Base-by-base conservation (phyloP, 2,797 vertebrate species). In the Dipus sagitta region DNA sequence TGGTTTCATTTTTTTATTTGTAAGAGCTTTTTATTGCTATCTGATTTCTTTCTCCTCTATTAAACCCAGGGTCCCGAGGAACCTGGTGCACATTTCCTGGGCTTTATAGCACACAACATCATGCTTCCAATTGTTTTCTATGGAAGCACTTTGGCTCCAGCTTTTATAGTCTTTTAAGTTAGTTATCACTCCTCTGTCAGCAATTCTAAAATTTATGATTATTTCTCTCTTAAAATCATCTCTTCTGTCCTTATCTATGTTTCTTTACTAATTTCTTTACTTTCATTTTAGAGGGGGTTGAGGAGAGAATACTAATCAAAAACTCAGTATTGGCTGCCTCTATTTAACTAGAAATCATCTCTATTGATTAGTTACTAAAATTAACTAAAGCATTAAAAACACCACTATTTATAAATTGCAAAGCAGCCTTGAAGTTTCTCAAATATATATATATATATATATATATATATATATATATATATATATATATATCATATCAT, bases 1-100 rank as follows among this genome's bases (percentile, higher is more conserved):
- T 92, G 47, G 3, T 75, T 85, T 62, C 54, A 67, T 67, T 91
- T 93, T 93, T 95, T 95, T 62, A 86, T 62, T 94, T 92, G 30
- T 2, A 87, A 84, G n/a, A 76, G 17, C 5, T 76, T 67, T 91
- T 54, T 20, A 68, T 32, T 72, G 17, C 10, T 54, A 6, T 93
- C 38, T 65, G 10, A 28, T 82, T 74, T 82, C 21, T 70, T 79
- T n/a, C 62, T 3, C 65, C 83, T 42, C 54, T 91, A 54, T 81
- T 92, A 90, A 80, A 81, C 34, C 42, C 26, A 74, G 8, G 5
- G 11, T 87, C 58, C 74, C 54, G 30, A 17, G 68, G 42, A 94
- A 80, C 18, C 6, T 64, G 34, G 13, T 32, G 7, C 12, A 71
- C 12, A 30, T 82, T 67, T 86, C 20, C 70, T 71, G 21, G 3